Evolutionary conservation across 2,888 invertebrate genomes (phyloP).

Genomic region (Pseudococcus longispinus): DNA sequence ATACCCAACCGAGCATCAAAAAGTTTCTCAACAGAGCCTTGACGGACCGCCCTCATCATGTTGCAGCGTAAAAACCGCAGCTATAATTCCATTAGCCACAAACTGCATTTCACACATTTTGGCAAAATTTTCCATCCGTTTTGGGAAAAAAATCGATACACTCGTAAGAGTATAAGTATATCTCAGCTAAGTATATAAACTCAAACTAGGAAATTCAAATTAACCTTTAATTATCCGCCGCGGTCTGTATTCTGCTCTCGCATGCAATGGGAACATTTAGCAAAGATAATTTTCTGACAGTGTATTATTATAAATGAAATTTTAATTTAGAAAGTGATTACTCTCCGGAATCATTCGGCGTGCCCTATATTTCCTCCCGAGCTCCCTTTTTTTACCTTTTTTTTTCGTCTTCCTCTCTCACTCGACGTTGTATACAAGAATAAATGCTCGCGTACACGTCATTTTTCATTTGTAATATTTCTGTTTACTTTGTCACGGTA

Average conservation of each 20-base stretch:
- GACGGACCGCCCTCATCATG: neutral
- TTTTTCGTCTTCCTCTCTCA: neutral
- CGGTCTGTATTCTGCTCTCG: neutral
- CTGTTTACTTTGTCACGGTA: neutral
- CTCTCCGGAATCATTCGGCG: neutral
- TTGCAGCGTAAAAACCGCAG: neutral
- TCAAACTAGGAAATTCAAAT: neutral
- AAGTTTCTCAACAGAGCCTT: neutral
- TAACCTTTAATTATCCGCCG: slow-evolving; percentile 14
- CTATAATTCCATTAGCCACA: neutral
- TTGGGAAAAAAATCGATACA: neutral
- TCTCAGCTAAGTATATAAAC: no score
- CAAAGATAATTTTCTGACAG: slow-evolving; percentile 19
- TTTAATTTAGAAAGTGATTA: slow-evolving; percentile 31
- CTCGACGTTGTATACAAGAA: neutral
- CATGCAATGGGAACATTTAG: slow-evolving; percentile 16
- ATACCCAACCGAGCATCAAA: neutral
- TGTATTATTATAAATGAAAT: slow-evolving; percentile 9
- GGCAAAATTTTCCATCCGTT: neutral
- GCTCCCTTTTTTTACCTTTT: neutral
- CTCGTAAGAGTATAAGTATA: neutral
- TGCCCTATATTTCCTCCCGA: neutral
- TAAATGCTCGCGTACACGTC: neutral
- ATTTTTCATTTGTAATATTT: neutral
- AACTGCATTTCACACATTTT: neutral